A percentile compares a stretch with the other conserved stretches of the same genome.
phyloP scores from a whole-genome alignment of 1,140 invertebrate genomes.

The Dendroctonus ponderosae region DNA sequence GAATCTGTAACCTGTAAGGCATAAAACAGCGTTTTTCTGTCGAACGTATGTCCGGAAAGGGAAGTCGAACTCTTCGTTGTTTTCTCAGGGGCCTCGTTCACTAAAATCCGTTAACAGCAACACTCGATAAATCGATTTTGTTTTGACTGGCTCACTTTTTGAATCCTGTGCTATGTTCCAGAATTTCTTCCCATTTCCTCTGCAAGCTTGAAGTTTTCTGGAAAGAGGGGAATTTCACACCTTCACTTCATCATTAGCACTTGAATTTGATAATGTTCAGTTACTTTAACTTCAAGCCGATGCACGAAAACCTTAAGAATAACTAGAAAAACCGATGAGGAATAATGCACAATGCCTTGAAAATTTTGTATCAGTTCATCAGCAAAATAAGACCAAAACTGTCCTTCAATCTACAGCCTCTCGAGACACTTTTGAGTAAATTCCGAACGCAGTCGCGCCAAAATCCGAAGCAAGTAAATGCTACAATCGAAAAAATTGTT shows the following conservation, averaged over 20 bases:
- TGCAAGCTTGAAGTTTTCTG: too few relatives aligned
- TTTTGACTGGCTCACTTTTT: conserved; percentile 19
- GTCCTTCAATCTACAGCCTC: neutral
- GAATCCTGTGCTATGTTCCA: neutral
- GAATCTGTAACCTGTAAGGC: conserved; percentile 15
- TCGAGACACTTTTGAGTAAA: neutral
- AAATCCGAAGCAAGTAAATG: conserved; percentile 10
- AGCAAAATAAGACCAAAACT: neutral
- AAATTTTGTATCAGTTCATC: too few relatives aligned
- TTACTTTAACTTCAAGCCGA: too few relatives aligned
- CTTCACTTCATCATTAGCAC: too few relatives aligned
- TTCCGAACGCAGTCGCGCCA: neutral
- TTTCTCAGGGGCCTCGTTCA: conserved; percentile 29
- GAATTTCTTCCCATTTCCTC: neutral
- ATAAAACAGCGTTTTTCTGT: conserved; percentile 15
- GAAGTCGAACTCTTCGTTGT: conserved; percentile 16
- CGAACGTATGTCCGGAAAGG: conserved; percentile 13
- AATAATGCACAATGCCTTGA: too few relatives aligned
- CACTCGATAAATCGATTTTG: conserved; percentile 29
- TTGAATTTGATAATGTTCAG: too few relatives aligned
- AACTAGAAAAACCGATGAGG: too few relatives aligned
- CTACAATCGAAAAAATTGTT: conserved; percentile 20
- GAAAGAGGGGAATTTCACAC: too few relatives aligned
- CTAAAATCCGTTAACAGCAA: conserved; percentile 28
- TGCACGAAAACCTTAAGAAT: too few relatives aligned